Evolutionary conservation across 2,113 vertebrate genomes (phyloP).

Genomic region (Parotia lawesii): DNA sequence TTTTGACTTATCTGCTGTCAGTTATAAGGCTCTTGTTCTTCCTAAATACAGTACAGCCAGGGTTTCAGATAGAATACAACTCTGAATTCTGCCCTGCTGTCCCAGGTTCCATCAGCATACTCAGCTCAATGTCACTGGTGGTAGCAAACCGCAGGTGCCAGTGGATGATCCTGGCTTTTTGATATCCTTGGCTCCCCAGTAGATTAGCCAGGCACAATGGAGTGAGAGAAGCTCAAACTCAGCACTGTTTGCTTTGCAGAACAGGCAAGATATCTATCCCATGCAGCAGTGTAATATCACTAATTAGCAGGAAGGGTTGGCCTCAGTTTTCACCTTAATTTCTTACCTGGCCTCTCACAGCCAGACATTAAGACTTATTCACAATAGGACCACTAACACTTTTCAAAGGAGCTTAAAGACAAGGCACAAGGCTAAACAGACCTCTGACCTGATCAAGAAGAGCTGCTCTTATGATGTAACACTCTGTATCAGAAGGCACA

Average conservation of each 20-base stretch:
- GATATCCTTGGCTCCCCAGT: neutral
- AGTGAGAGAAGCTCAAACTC: neutral
- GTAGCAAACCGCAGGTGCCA: neutral
- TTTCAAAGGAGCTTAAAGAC: neutral
- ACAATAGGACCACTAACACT: neutral
- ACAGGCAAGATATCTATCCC: neutral
- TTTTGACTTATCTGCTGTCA: neutral
- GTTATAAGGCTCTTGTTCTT: neutral
- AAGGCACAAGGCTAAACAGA: neutral
- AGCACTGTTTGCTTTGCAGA: neutral
- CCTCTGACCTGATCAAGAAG: neutral
- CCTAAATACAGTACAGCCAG: neutral
- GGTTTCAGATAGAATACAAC: neutral
- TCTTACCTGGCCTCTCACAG: neutral
- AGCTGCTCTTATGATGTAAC: neutral
- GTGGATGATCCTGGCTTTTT: neutral
- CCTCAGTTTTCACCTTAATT: neutral
- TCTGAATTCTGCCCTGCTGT: neutral
- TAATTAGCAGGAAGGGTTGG: neutral
- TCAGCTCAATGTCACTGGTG: neutral
- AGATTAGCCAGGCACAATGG: neutral
- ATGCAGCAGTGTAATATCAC: neutral
- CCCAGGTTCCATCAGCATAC: neutral
- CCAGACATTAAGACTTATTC: neutral
- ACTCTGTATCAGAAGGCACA: neutral